Conservation (phyloP, 2,888 invertebrate species). For the Dynastes hyllus region DNA sequence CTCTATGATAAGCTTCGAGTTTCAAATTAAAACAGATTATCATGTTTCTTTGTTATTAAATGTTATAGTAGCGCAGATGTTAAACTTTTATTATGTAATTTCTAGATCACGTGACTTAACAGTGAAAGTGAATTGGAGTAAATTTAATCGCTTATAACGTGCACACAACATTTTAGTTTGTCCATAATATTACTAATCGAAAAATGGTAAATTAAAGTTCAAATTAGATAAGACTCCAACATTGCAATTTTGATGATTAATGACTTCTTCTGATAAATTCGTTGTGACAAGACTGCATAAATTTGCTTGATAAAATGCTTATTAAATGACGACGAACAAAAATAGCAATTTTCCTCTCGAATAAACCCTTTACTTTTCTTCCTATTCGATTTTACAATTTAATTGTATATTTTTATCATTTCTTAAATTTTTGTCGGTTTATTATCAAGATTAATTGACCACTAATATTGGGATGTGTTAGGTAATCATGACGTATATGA, state of each 20-base stretch:
- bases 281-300: background rate
- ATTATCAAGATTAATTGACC: too few relatives aligned
- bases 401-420: too few relatives aligned
- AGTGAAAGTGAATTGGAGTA: background rate
- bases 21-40: slow-evolving; percentile 30
- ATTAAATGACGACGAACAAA: background rate
- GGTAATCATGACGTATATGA: too few relatives aligned
- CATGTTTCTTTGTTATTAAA: slow-evolving; percentile 16
- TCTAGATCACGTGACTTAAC: background rate
- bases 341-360: background rate
- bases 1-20: slow-evolving; percentile 18
- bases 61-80: slow-evolving; percentile 8
- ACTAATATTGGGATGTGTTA: too few relatives aligned
- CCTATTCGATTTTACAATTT: background rate
- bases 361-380: background rate
- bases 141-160: too few relatives aligned
- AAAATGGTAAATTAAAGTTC: background rate
- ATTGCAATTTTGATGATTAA: background rate
- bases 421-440: too few relatives aligned
- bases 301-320: background rate
- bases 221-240: background rate
- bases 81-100: slow-evolving; percentile 19
- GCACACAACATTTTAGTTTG: background rate
- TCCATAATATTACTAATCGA: background rate
- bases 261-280: background rate